A percentile compares a stretch with the other conserved stretches of the same genome.
Conservation (phyloP, 2,888 invertebrate genomes). For the Polydrusus tereticollis region DNA sequence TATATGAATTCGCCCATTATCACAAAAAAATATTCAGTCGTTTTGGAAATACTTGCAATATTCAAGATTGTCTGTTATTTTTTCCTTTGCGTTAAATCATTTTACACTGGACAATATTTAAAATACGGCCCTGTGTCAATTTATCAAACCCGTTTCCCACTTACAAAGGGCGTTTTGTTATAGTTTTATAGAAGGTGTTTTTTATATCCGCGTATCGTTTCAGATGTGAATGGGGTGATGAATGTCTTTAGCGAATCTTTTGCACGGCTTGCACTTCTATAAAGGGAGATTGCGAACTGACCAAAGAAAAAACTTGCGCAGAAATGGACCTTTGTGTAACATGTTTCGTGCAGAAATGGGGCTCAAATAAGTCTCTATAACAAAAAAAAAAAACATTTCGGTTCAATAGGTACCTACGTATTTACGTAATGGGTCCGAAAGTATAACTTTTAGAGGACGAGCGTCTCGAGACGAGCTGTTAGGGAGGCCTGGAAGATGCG, state of each 20-base stretch:
- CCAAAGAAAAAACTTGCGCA: slow-evolving; percentile 31
- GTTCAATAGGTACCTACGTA: not conserved
- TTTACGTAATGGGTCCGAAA: too few relatives aligned
- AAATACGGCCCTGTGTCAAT: not conserved
- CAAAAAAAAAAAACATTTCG: not conserved
- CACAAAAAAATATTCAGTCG: too few relatives aligned
- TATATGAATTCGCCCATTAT: too few relatives aligned
- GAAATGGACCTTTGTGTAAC: not conserved
- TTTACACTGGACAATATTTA: not conserved
- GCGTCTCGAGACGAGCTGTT: too few relatives aligned
- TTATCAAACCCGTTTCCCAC: slow-evolving; percentile 4
- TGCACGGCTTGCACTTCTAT: not conserved
- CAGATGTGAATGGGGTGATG: slow-evolving; percentile 21
- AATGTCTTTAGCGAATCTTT: slow-evolving; percentile 17
- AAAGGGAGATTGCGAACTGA: slow-evolving; percentile 14
- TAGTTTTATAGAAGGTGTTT: slow-evolving; percentile 17
- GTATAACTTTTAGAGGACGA: too few relatives aligned
- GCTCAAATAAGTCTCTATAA: not conserved
- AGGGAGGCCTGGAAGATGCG: too few relatives aligned
- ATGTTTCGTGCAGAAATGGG: slow-evolving; percentile 13
- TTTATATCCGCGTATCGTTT: slow-evolving; percentile 27
- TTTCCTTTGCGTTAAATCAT: not conserved
- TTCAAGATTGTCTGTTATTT: too few relatives aligned
- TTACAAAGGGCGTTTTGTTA: slow-evolving; percentile 10
- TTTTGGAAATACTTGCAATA: too few relatives aligned